Conservation (phyloP, 2,113 vertebrate species). For the Catharus minimus region DNA sequence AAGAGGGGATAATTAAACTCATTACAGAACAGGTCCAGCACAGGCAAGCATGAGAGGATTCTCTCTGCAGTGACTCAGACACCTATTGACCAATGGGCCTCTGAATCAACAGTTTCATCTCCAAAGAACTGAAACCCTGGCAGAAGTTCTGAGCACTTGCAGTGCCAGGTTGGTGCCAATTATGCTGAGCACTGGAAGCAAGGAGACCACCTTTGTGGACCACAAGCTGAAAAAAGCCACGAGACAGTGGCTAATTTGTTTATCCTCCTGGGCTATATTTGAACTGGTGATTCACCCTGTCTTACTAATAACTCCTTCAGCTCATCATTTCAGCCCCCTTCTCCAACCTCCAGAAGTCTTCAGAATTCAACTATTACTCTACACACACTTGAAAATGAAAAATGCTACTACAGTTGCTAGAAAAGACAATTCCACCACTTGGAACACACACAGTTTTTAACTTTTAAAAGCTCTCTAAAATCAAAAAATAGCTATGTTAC, state of each 20-base stretch:
- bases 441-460: background rate
- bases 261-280: slow-evolving; percentile 19
- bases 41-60: background rate
- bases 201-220: background rate
- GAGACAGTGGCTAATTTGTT: background rate
- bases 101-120: background rate
- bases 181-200: background rate
- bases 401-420: background rate
- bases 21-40: slow-evolving; percentile 21
- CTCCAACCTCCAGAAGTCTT: background rate
- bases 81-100: background rate
- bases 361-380: background rate
- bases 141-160: background rate
- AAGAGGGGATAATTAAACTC: slow-evolving; percentile 1
- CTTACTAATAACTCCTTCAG: background rate
- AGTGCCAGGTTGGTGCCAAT: background rate
- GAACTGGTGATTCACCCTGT: slow-evolving; percentile 14
- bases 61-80: background rate
- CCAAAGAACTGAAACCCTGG: background rate
- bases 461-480: background rate
- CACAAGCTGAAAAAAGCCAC: background rate
- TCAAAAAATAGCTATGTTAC: background rate
- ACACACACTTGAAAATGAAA: background rate
- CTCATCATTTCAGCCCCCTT: no score
- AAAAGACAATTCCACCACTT: background rate